phyloP scores from a whole-genome alignment of 2,888 invertebrate genomes.

The Agrochola circellaris region DNA sequence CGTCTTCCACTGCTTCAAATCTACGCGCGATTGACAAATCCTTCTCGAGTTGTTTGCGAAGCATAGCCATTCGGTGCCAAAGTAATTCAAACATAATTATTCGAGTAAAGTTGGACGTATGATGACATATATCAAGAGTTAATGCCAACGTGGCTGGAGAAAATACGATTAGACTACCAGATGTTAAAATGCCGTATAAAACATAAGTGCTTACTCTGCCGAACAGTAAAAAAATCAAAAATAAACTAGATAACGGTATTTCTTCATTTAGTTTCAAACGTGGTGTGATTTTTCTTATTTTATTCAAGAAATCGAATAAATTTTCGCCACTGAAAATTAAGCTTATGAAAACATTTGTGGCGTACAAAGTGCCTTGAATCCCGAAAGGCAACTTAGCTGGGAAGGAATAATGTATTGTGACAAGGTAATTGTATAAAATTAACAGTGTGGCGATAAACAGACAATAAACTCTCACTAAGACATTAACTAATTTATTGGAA shows the following conservation, averaged over 20 bases:
- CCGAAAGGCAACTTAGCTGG: fast-evolving
- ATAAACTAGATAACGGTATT: slow-evolving; percentile 5
- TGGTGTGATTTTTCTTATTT: neutral
- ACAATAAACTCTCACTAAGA: slow-evolving; percentile 13
- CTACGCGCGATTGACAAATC: neutral
- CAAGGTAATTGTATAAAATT: fast-evolving
- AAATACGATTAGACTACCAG: fast-evolving
- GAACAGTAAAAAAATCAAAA: neutral
- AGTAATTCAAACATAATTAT: slow-evolving; percentile 29
- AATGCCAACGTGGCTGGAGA: fast-evolving
- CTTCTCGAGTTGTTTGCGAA: slow-evolving; percentile 8
- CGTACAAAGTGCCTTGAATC: neutral
- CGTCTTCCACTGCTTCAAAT: slow-evolving; percentile 11
- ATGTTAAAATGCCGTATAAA: fast-evolving
- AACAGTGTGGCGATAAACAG: neutral
- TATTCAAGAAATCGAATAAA: neutral
- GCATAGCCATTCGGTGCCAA: slow-evolving; percentile 13
- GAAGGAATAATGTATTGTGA: fast-evolving
- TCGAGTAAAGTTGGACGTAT: neutral
- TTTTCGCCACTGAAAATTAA: slow-evolving; percentile 12
- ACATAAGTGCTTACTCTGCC: fast-evolving
- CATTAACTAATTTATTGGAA: neutral
- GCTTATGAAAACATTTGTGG: neutral
- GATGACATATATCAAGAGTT: neutral
- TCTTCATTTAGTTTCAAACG: neutral